phyloP scores from a whole-genome alignment of 2,888 invertebrate species.

The Thalpophila matura region DNA sequence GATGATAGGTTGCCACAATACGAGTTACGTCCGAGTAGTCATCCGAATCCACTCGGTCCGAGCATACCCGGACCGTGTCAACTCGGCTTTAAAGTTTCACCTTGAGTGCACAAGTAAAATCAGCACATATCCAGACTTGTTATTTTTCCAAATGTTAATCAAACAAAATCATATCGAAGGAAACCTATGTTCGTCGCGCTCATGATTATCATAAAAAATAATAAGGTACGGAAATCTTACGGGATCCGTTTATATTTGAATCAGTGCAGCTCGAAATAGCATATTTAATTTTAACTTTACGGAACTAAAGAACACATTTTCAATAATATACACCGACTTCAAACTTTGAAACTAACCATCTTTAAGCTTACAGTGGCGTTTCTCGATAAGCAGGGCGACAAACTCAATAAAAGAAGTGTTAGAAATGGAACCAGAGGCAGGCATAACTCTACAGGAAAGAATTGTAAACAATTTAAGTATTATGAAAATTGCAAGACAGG shows the following conservation, averaged over 20 bases:
- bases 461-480: neutral
- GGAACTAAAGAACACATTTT: slow-evolving; percentile 49
- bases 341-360: slow-evolving; percentile 41
- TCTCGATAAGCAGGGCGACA: slow-evolving; percentile 37
- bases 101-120: slow-evolving; percentile 4
- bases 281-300: slow-evolving; percentile 15
- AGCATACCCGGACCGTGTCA: too few relatives aligned
- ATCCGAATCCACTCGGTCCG: too few relatives aligned
- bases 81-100: neutral
- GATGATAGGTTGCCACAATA: too few relatives aligned
- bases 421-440: slow-evolving; percentile 5
- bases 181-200: slow-evolving; percentile 7
- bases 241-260: neutral
- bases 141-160: neutral
- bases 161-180: slow-evolving; percentile 1
- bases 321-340: slow-evolving; percentile 34
- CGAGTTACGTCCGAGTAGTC: too few relatives aligned
- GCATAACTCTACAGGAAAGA: neutral
- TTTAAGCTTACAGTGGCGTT: slow-evolving; percentile 18
- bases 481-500: too few relatives aligned
- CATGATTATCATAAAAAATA: neutral
- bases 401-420: slow-evolving; percentile 9
- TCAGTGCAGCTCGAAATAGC: slow-evolving; percentile 1
- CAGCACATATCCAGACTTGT: neutral
- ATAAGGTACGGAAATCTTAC: neutral